phyloP scores from a whole-genome alignment of 2,113 vertebrate species.

The Pygoscelis antarcticus region DNA sequence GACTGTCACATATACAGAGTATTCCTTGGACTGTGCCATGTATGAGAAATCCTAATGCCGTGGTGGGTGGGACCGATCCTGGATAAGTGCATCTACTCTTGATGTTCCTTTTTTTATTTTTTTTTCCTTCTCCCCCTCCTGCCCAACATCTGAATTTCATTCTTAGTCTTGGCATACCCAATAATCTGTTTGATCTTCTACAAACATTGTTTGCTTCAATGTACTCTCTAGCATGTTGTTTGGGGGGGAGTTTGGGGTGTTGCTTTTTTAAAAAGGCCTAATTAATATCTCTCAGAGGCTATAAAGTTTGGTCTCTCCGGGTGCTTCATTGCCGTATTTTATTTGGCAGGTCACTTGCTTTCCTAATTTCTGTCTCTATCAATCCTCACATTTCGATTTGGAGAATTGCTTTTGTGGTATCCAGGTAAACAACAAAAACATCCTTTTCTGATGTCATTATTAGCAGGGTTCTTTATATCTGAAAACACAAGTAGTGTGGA shows the following conservation, averaged over 20 bases:
- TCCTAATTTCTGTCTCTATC: background rate
- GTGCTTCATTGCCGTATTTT: background rate
- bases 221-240: background rate
- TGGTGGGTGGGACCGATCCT: background rate
- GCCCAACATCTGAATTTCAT: background rate
- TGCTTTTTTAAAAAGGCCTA: background rate
- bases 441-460: background rate
- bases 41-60: background rate
- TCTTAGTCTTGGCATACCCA: background rate
- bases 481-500: background rate
- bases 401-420: background rate
- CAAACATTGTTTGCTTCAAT: background rate
- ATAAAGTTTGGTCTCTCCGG: background rate
- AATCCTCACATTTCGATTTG: accelerated
- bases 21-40: background rate
- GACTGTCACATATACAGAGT: background rate
- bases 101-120: background rate
- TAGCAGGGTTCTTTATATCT: background rate
- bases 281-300: background rate
- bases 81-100: background rate
- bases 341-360: background rate
- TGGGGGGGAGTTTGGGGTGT: accelerated
- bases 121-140: accelerated
- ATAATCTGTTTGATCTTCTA: background rate
- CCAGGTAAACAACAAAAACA: background rate